These are phyloP conservation scores for Terebella lapidaria DNA, from an alignment of 2,888 invertebrate genomes.

Conservation along the genomic window DNA sequence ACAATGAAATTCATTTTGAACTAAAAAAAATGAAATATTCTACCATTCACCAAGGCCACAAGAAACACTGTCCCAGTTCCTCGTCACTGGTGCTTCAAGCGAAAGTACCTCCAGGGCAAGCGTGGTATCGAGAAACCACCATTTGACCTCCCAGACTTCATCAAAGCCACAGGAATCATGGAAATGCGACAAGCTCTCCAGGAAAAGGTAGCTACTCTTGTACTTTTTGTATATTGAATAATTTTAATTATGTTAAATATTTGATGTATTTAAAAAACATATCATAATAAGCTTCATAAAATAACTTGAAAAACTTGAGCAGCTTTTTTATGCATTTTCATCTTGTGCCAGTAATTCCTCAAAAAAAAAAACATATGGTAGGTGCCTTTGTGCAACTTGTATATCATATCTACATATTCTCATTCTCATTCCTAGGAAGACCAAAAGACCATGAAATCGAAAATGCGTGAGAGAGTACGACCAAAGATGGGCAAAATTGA, in stretches of 20 bases:
- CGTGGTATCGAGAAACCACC: slow-evolving; percentile 98
- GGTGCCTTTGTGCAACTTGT: too few species aligned
- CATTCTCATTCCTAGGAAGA: slow-evolving; percentile 40
- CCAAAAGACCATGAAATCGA: slow-evolving; percentile 67
- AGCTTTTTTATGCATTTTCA: too few species aligned
- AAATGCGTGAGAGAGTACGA: slow-evolving; percentile 92
- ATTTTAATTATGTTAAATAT: too few species aligned
- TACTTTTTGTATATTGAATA: too few species aligned
- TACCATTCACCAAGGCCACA: slow-evolving; percentile 63
- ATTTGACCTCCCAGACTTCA: slow-evolving; percentile 96
- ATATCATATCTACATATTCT: neutral
- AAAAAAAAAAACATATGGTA: too few species aligned
- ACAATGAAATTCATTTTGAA: too few species aligned
- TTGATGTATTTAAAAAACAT: too few species aligned
- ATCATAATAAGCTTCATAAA: too few species aligned
- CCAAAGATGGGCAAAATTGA: slow-evolving; percentile 99
- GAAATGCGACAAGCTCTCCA: slow-evolving; percentile 98
- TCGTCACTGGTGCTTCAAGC: slow-evolving; percentile 96
- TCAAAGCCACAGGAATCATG: slow-evolving; percentile 98
- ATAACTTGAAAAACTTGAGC: too few species aligned
- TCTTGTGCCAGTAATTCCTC: too few species aligned
- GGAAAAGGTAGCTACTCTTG: slow-evolving; percentile 74
- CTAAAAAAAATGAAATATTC: too few species aligned
- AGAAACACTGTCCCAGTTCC: slow-evolving; percentile 98
- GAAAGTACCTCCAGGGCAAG: slow-evolving; percentile 78